Percentiles rank a stretch among this genome's conserved stretches.
These are phyloP conservation scores for Melinaea menophilus DNA, from an alignment of 2,888 invertebrate species.

Conservation along the genomic window DNA sequence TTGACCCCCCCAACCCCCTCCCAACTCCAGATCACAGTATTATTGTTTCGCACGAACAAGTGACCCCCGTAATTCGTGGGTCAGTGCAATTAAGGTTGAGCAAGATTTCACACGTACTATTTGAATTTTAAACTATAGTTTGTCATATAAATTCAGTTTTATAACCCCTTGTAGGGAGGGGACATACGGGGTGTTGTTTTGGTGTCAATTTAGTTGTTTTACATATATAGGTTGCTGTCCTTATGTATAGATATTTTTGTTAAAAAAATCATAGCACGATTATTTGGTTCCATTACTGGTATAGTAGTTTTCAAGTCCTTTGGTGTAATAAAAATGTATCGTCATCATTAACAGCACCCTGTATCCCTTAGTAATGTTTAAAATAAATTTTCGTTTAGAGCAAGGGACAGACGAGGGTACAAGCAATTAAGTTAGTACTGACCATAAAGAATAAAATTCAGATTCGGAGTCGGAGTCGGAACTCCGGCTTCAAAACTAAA, in stretches of 20 bases:
- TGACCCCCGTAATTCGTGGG: constrained; percentile 50
- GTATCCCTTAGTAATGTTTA: constrained; percentile 44
- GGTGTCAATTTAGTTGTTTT: background rate
- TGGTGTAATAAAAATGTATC: too few relatives aligned
- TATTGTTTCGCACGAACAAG: constrained; percentile 62
- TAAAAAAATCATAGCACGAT: background rate
- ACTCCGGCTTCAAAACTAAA: constrained; percentile 38
- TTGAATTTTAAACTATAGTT: constrained; percentile 78
- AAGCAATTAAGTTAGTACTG: constrained; percentile 66
- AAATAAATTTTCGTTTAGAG: constrained; percentile 72
- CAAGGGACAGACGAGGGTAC: constrained; percentile 71
- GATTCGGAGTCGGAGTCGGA: constrained; percentile 52
- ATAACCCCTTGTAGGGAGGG: constrained; percentile 44
- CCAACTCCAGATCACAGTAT: constrained; percentile 60
- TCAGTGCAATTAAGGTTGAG: constrained; percentile 73
- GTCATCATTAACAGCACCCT: constrained; percentile 16
- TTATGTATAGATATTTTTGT: background rate
- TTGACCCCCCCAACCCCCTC: constrained; percentile 42
- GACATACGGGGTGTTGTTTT: constrained; percentile 38
- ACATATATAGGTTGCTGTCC: background rate
- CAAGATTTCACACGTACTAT: constrained; percentile 75
- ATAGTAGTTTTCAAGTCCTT: too few relatives aligned
- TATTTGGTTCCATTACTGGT: too few relatives aligned
- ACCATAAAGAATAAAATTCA: constrained; percentile 70
- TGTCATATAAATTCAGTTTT: constrained; percentile 76